Evolutionary conservation across 2,797 vertebrate genomes (phyloP).

Genomic region (Threskiornis aethiopicus): DNA sequence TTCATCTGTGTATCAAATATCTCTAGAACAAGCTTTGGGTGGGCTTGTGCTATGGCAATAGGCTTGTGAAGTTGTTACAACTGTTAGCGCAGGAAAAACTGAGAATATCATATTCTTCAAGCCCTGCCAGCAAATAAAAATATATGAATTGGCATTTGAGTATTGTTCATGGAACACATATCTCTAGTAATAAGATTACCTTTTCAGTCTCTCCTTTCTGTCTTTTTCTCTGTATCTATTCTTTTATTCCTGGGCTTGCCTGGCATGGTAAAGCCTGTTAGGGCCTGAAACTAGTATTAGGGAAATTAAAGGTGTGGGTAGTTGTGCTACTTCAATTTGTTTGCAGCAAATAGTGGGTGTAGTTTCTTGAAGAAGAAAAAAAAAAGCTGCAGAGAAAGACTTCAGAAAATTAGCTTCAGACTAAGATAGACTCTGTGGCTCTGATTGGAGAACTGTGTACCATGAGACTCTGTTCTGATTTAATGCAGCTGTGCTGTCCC

Average conservation of each 20-base stretch:
- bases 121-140: neutral
- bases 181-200: neutral
- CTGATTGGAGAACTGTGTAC: neutral
- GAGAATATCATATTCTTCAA: neutral
- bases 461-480: neutral
- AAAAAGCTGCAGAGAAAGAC: neutral
- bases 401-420: neutral
- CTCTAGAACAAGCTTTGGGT: neutral
- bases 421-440: neutral
- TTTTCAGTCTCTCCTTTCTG: neutral
- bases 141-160: neutral
- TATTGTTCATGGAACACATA: rapidly evolving
- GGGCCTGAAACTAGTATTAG: neutral
- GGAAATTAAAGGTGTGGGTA: neutral
- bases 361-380: neutral
- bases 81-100: neutral
- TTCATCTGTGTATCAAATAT: rapidly evolving
- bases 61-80: neutral
- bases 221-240: neutral
- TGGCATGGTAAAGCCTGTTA: neutral
- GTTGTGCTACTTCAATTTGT: neutral
- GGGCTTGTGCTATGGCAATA: neutral
- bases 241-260: neutral
- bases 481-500: neutral
- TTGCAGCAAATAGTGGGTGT: neutral